Evolutionary conservation across 2,888 invertebrate species (phyloP).

Genomic region (Erebia palarica): DNA sequence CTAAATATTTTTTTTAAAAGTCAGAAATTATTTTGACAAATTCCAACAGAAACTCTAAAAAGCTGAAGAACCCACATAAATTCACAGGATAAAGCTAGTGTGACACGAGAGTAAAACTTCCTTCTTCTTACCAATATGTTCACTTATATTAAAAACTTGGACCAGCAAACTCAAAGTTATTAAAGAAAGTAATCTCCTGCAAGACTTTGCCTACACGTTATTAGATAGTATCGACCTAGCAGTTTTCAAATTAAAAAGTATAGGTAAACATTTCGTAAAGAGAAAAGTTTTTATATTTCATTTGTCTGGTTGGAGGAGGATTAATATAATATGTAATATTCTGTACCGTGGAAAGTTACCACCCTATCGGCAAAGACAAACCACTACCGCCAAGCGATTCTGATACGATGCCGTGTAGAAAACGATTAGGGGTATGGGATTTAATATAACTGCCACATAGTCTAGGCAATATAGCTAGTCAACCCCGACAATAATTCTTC

Average conservation of each 20-base stretch:
- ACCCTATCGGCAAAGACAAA: too few relatives aligned
- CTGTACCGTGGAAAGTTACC: too few relatives aligned
- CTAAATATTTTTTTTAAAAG: too few relatives aligned
- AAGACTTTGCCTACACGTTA: conserved; percentile 7
- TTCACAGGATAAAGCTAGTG: not conserved
- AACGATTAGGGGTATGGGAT: too few relatives aligned
- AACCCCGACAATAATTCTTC: too few relatives aligned
- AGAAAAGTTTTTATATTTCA: not conserved
- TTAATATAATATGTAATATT: too few relatives aligned
- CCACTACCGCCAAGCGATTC: too few relatives aligned
- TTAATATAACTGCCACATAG: too few relatives aligned
- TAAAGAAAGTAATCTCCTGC: conserved; percentile 15
- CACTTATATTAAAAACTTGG: conserved; percentile 22
- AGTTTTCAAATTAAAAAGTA: conserved; percentile 7
- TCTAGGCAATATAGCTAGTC: too few relatives aligned
- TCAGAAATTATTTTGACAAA: not conserved
- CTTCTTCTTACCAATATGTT: conserved; percentile 12
- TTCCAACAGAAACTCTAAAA: not conserved
- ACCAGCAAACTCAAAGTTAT: conserved; percentile 8
- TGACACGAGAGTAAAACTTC: not conserved
- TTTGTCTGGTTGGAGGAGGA: not conserved
- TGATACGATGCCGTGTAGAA: too few relatives aligned
- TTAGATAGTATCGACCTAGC: conserved; percentile 6
- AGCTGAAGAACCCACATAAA: not conserved
- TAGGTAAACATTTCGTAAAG: not conserved